phyloP scores from a whole-genome alignment of 53 echinoderm and acorn worm species.

The Crossaster papposus region DNA sequence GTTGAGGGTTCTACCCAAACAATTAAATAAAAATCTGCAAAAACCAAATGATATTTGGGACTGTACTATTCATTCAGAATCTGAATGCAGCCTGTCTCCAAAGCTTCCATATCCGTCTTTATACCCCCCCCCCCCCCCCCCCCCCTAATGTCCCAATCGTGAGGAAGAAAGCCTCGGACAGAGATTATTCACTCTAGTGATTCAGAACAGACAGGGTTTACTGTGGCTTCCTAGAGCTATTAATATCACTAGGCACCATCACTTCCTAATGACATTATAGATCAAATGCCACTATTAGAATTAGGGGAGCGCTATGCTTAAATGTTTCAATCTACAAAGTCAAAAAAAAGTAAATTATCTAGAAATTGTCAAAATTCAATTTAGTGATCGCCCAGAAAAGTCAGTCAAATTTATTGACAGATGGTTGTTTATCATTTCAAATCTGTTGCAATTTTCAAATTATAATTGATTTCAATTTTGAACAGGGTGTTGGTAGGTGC shows the following conservation, averaged over 20 bases:
- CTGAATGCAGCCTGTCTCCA: not conserved
- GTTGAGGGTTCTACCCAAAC: too few relatives aligned
- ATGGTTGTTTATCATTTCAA: too few relatives aligned
- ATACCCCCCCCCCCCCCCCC: not conserved
- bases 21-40: not conserved
- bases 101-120: not conserved
- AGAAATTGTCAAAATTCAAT: too few relatives aligned
- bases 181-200: constrained; percentile 6
- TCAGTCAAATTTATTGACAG: too few relatives aligned
- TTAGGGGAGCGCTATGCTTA: not conserved
- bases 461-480: not conserved
- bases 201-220: not conserved
- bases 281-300: not conserved
- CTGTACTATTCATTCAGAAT: not conserved
- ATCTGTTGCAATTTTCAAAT: not conserved
- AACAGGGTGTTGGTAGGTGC: constrained; percentile 88
- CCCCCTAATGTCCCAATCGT: not conserved
- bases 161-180: constrained; percentile 1
- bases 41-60: not conserved
- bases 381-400: too few relatives aligned
- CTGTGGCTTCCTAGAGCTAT: not conserved
- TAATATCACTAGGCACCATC: not conserved
- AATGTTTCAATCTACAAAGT: too few relatives aligned
- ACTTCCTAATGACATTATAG: not conserved
- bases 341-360: too few relatives aligned